Evolutionary conservation across 2,113 vertebrate species (phyloP).

Genomic region (Mohoua ochrocephala): DNA sequence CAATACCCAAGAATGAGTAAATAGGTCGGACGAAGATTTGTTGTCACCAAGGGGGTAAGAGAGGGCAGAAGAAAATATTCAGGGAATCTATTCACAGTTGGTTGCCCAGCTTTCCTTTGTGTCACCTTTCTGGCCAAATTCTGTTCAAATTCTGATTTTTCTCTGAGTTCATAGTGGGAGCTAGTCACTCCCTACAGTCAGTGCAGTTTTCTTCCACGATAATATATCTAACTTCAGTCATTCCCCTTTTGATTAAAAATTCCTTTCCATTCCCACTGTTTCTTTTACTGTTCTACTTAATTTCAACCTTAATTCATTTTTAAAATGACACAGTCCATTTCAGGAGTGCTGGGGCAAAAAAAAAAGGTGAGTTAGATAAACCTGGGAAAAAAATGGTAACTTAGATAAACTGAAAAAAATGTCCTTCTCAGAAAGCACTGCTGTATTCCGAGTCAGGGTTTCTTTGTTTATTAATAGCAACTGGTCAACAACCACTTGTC

Average conservation of each 20-base stretch:
- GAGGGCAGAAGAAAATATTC: background rate
- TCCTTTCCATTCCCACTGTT: background rate
- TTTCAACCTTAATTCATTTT: background rate
- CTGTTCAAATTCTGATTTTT: background rate
- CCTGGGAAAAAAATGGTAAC: background rate
- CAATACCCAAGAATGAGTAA: background rate
- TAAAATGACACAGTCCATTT: background rate
- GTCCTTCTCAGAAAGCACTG: background rate
- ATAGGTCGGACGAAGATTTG: background rate
- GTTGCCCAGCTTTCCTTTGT: background rate
- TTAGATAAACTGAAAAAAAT: background rate
- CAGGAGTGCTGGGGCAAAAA: background rate
- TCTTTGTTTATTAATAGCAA: conserved; percentile 23
- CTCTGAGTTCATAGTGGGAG: background rate
- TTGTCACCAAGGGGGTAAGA: background rate
- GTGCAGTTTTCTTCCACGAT: background rate
- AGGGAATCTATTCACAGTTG: background rate
- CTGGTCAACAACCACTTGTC: background rate
- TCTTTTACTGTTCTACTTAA: background rate
- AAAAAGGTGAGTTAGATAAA: background rate
- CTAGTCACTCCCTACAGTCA: background rate
- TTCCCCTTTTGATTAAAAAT: background rate
- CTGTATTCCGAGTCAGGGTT: background rate
- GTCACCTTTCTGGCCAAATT: background rate
- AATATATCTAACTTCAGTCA: background rate